Evolutionary conservation across 2,888 invertebrate species (phyloP), one percentile per base, ranked within the genome.

Genomic region (Tanypteryx hageni): DNA sequence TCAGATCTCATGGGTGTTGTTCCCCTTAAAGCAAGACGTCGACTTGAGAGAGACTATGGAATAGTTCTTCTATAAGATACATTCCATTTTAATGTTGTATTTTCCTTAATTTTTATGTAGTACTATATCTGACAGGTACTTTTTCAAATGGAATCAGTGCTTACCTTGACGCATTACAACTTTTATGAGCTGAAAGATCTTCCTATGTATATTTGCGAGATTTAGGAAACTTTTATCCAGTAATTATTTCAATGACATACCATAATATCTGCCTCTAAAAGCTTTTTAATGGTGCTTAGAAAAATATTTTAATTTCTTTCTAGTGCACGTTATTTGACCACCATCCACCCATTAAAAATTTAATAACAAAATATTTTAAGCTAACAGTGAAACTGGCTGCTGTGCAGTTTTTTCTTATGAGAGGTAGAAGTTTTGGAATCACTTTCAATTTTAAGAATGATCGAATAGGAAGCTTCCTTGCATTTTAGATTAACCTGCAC

Each of bases 1-100:
- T 97, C 98, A 13, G 98, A 98, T 96, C 96, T 97, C 92, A 97
- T 98, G 96, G 98, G 97, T 57, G 96, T 97, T 92, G 97, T 98
- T 11, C 97, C 97, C 92, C 96, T 97, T 94, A 97, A 98, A 94
- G 98, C 98, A 11, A 97, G 97, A 94, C 96, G 97, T 92, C 96
- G 97, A 82, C 96, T 98, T 93, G 98, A 97, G 94, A 95, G 98
- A 93, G 98, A 98, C 96, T 98, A 98, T 95, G 96, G 97, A 94
- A 97, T 98, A 94, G 96, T 98, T 94, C 96, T 98, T 93, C 95
- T 98, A 93, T 98, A 97, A 96, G 68, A 58, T 9, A 76, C 92
- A 57, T 86, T 92, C 92, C 58, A 84, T 11, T 89, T 89, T 83
- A 13, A n/a, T 16, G 22, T 44, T 7, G 44, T 44, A 44, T 27